Base-by-base conservation (phyloP, 1,140 invertebrate species). In the Sarcophaga peregrina region DNA sequence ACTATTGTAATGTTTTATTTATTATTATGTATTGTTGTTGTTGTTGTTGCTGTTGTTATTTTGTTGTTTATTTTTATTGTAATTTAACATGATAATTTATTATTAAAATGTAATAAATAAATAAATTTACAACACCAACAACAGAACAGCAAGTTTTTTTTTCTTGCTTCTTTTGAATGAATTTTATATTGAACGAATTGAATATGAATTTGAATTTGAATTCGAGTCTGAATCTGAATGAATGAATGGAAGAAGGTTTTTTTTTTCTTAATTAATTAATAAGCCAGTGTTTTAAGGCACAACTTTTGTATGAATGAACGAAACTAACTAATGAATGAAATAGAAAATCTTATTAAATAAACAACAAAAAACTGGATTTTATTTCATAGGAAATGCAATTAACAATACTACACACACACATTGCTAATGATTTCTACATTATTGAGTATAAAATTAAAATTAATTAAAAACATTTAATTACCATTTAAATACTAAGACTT, bases 101-200 rank as follows among this genome's bases (percentile, higher is more conserved):
- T 68, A 68, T 68, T 68, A 68, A 68, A n/a, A 20, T 68, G 62
- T 68, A 68, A 68, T 68, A 68, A 68, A 68, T 68, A 20, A 20
- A 52, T 52, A 52, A 1, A 52, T 52, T 10, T 52, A 52, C 25
- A 37, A 37, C 25, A 37, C 1, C 25, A 37, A 37, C 25, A 37
- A 37, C 25, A 37, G 1, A 37, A 37, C 25, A 37, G 4, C 25
- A 37, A 37, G 1, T 37, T 2, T 37, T 37, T 37, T 1, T 37
- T 37, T n/a, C n/a, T 4, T 37, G 25, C 25, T 4, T 37, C 25
- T 37, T 37, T 37, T 37, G 25, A 37, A 37, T 37, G 25, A 37
- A 37, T 37, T 1, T 37, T 37, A 4, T 37, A 37, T 37, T 37
- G 25, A 37, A 37, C 25, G 25, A 37, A 37, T 37, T 37, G 1